Evolutionary conservation across 2,797 vertebrate species (phyloP), one percentile per base, ranked within the genome.

Genomic region (Onychomys arenicola): DNA sequence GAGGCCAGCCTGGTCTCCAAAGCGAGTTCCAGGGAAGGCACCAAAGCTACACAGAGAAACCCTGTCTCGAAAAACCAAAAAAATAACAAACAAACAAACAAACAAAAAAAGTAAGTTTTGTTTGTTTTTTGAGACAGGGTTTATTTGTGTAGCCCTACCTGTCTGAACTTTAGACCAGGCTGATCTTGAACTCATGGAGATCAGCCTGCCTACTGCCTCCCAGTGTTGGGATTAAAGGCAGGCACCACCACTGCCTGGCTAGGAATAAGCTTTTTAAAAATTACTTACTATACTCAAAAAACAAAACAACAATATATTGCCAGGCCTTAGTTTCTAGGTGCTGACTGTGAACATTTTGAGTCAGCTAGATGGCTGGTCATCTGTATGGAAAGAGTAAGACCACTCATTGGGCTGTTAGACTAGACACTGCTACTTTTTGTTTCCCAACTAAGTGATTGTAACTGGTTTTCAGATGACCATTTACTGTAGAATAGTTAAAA

Each of bases 251-350:
- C 40, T 12, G 11, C 71, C 5, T 6, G 23, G 37, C 23, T 96
- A 82, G 55, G 80, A 91, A 85, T 91, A 59, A 83, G 55, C 46
- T 75, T 93, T 94, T 87, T 7, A 34, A 86, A 84, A 77, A 85
- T 84, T 69, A 76, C 37, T 90, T 40, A 43, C 32, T 55, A 32
- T 95, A 40, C 69, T 73, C 19, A 73, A 73, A 37, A 73, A 40
- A 5, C 1, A 8, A 71, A 67, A 85, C 80, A 82, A 82, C 32
- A 89, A n/a, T 95, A n/a, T 96, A 23, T 77, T 81, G 43, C 23
- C 12, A 81, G 34, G 23, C 89, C 43, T 96, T 86, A 89, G 67
- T 95, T 85, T 97, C 52, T 92, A 83, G 52, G 93, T 92, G 75
- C 46, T 93, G 63, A 96, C n/a, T 76, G 5, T 59, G 65, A 52